Conservation (phyloP, 2,888 invertebrate species). For the Nomada fabriciana region DNA sequence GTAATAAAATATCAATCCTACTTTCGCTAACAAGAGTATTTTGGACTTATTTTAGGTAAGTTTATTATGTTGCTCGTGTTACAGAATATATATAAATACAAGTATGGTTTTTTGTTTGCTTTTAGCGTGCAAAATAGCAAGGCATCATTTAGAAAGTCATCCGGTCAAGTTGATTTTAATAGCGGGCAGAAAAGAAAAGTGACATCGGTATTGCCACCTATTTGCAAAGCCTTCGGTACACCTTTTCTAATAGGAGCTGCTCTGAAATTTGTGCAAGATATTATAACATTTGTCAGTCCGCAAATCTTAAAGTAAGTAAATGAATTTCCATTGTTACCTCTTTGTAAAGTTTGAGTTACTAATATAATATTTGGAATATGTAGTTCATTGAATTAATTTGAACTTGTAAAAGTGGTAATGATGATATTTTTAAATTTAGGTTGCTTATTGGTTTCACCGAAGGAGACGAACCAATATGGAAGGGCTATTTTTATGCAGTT, state of each 20-base stretch:
- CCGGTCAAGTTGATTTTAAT: slow-evolving; percentile 91
- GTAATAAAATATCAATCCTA: slow-evolving; percentile 64
- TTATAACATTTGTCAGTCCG: slow-evolving; percentile 95
- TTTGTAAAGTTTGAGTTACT: neutral
- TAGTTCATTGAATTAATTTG: too few relatives aligned
- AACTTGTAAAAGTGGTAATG: neutral
- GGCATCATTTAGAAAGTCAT: slow-evolving; percentile 89
- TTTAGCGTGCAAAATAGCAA: slow-evolving; percentile 84
- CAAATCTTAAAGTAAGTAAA: slow-evolving; percentile 91
- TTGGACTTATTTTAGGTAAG: slow-evolving; percentile 82
- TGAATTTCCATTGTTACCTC: neutral
- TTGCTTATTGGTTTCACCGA: slow-evolving; percentile 90
- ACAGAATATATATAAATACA: slow-evolving; percentile 59
- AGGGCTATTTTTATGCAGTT: slow-evolving; percentile 93
- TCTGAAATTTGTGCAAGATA: slow-evolving; percentile 93
- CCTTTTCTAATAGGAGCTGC: slow-evolving; percentile 94
- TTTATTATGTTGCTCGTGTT: slow-evolving; percentile 25
- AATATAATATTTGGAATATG: neutral
- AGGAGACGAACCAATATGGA: slow-evolving; percentile 89
- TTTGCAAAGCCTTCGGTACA: slow-evolving; percentile 94
- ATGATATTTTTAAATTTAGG: slow-evolving; percentile 82
- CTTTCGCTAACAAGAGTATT: slow-evolving; percentile 82
- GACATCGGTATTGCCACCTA: slow-evolving; percentile 93
- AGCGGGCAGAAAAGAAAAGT: slow-evolving; percentile 88
- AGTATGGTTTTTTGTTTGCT: slow-evolving; percentile 43